phyloP scores from a whole-genome alignment of 2,888 invertebrate genomes.

The Temnothorax unifasciatus region DNA sequence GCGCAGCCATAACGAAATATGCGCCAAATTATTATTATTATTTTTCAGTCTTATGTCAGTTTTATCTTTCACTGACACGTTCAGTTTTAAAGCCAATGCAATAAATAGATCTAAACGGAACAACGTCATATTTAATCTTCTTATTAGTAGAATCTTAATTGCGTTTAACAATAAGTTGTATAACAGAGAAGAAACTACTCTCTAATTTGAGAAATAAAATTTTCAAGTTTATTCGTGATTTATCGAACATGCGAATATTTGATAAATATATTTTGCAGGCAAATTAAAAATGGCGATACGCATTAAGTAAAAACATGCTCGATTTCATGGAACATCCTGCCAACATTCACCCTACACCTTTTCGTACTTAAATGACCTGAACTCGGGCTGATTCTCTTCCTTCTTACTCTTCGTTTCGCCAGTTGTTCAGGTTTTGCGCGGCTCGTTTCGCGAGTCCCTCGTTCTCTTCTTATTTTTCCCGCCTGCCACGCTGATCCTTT shows the following conservation, averaged over 20 bases:
- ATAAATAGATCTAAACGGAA: neutral
- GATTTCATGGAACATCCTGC: conserved; percentile 72
- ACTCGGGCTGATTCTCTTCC: conserved; percentile 74
- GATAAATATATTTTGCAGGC: neutral
- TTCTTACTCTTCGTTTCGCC: conserved; percentile 72
- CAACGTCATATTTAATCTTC: neutral
- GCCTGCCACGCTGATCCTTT: conserved; percentile 57
- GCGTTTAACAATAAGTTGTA: neutral
- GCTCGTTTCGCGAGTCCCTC: conserved; percentile 70
- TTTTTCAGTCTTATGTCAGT: conserved; percentile 2
- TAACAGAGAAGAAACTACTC: neutral
- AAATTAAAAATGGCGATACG: conserved; percentile 7
- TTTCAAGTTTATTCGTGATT: neutral
- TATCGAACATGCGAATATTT: neutral
- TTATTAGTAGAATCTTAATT: neutral
- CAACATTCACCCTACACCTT: conserved; percentile 72
- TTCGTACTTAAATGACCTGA: conserved; percentile 70
- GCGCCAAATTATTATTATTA: conserved; percentile 23
- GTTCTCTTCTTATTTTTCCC: conserved; percentile 73
- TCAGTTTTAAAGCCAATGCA: neutral
- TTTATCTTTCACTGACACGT: neutral
- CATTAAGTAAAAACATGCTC: conserved; percentile 8
- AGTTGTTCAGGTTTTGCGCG: conserved; percentile 74
- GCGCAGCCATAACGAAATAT: conserved; percentile 40
- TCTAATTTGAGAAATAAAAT: conserved; percentile 6